Evolutionary conservation across 2,888 invertebrate species (phyloP).

Genomic region (Hypolimnas misippus): DNA sequence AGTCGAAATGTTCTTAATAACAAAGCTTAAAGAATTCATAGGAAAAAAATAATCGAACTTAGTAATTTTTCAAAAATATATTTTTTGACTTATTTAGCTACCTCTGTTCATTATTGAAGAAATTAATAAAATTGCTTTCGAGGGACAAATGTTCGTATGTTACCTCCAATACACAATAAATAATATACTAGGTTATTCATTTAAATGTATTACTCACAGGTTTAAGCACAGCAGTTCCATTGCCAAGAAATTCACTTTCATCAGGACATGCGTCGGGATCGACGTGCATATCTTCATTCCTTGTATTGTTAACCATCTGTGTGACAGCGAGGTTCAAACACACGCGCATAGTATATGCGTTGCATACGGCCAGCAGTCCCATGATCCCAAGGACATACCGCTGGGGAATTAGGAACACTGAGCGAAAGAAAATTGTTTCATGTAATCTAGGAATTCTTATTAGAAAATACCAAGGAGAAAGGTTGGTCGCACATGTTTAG

Average conservation of each 20-base stretch:
- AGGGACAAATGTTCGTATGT: too few species aligned
- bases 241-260: slow-evolving; percentile 61
- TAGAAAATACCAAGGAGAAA: neutral
- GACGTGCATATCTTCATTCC: slow-evolving; percentile 60
- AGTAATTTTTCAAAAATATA: too few species aligned
- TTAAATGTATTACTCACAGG: slow-evolving; percentile 62
- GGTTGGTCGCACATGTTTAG: too few species aligned
- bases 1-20: too few species aligned
- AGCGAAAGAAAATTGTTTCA: slow-evolving; percentile 56
- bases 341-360: slow-evolving; percentile 90
- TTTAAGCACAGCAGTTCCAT: slow-evolving; percentile 65
- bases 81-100: too few species aligned
- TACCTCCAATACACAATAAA: too few species aligned
- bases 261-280: slow-evolving; percentile 75
- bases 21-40: too few species aligned
- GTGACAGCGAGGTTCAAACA: slow-evolving; percentile 89
- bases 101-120: too few species aligned
- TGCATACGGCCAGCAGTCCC: slow-evolving; percentile 90
- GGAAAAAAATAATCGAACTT: too few species aligned
- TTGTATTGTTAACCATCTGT: slow-evolving; percentile 84
- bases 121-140: too few species aligned
- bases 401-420: slow-evolving; percentile 87
- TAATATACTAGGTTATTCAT: too few species aligned
- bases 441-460: slow-evolving; percentile 8
- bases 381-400: slow-evolving; percentile 88